Evolutionary conservation across 2,113 vertebrate genomes (phyloP), one percentile per base, ranked within the genome.

Genomic region (Hipposideros armiger): DNA sequence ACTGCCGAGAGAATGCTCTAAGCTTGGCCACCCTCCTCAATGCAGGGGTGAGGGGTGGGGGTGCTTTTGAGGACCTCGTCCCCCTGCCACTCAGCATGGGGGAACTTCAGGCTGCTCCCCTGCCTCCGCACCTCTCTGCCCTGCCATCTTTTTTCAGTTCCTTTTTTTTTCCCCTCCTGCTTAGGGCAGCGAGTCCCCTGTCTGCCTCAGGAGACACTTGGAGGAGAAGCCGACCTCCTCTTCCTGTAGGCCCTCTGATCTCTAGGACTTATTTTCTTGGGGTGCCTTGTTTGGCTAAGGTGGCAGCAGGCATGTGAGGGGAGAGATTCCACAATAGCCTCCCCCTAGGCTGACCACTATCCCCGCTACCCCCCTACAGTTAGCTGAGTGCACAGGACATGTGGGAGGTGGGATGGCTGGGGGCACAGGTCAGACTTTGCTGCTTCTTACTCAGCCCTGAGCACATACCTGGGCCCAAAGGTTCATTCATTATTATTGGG

Each of bases 231-330:
- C 10, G 1, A 5, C 24, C n/a, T 77, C 54, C 52, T 72, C 56
- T n/a, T 52, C 86, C 60, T 2, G 14, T 45, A 30, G 28, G 10
- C n/a, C 20, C 32, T 10, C 4, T 2, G 0, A 1, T 28, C 28
- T 45, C 32, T 30, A 30, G 36, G 66, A 26, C 52, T 30, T 30
- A 72, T 11, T 10, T 69, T 60, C 17, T 11, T 4, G 45, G 10
- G 52, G 17, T 26, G 3, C 56, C 54, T 52, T 7, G 19, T 24
- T 30, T 58, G 14, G 58, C 62, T 56, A 54, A 74, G 54, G 45
- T 17, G 3, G 19, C 3, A 4, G 47, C 7, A 19, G n/a, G 30
- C 15, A 22, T 52, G 40, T 16, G 8, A 82, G 70, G 52, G 54
- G 56, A 54, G 16, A 30, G 26, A 22, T 42, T 78, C 28, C 28